Percentiles rank a stretch among this genome's conserved stretches.
Evolutionary conservation across 2,888 invertebrate species (phyloP).

Genomic region (Trisateles emortualis): DNA sequence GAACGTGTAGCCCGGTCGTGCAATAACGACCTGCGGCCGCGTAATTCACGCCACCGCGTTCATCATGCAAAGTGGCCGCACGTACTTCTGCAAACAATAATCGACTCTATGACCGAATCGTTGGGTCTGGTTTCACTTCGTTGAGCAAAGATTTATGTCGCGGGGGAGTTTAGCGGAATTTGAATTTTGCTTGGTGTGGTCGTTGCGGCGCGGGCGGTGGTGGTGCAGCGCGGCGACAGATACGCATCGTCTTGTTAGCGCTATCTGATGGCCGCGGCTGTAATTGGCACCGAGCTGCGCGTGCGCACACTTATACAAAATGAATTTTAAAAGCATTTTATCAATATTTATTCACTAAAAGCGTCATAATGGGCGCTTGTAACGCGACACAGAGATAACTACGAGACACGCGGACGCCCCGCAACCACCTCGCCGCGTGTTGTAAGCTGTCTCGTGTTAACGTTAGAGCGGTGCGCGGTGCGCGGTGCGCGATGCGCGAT

Average conservation of each 20-base stretch:
- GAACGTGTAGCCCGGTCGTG: constrained; percentile 26
- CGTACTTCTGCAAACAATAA: constrained; percentile 27
- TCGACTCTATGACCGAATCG: constrained; percentile 11
- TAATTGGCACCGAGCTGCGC: constrained; percentile 80
- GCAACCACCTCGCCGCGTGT: neutral
- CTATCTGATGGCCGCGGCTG: constrained; percentile 81
- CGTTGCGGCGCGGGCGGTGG: constrained; percentile 30
- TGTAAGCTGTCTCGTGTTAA: neutral
- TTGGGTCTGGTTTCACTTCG: constrained; percentile 35
- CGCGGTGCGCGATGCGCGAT: neutral
- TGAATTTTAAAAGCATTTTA: constrained; percentile 60
- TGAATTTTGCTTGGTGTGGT: constrained; percentile 66
- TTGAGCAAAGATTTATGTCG: constrained; percentile 61
- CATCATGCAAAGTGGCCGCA: constrained; percentile 80
- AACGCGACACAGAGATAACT: constrained; percentile 26
- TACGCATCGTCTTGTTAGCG: constrained; percentile 85
- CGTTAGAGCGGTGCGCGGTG: neutral
- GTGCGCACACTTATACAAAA: constrained; percentile 60
- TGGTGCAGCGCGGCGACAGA: constrained; percentile 56
- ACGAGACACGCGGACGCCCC: constrained; percentile 11
- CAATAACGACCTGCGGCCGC: constrained; percentile 79
- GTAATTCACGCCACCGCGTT: constrained; percentile 84
- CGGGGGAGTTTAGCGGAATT: constrained; percentile 75
- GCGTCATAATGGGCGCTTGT: constrained; percentile 43
- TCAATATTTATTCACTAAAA: constrained; percentile 51